Conservation (phyloP, 2,113 vertebrate species). For the Phoenicopterus ruber region DNA sequence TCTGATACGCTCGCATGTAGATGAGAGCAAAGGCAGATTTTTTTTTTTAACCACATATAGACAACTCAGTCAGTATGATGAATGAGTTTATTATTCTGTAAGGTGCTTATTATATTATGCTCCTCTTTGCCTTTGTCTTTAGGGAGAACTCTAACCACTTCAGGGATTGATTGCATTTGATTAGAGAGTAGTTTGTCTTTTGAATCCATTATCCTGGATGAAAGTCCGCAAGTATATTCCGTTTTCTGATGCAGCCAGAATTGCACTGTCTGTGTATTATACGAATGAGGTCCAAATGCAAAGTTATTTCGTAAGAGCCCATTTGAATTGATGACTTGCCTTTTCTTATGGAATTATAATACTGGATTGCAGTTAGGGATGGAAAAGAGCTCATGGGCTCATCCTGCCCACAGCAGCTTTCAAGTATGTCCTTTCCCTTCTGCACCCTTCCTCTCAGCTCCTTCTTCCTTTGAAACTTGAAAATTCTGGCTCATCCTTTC, state of each 20-base stretch:
- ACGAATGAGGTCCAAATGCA: neutral
- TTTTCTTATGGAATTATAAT: neutral
- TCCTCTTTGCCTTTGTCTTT: slow-evolving; percentile 24
- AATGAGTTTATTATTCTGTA: slow-evolving; percentile 49
- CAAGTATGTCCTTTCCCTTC: neutral
- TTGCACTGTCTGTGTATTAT: neutral
- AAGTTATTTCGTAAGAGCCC: neutral
- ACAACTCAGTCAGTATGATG: neutral
- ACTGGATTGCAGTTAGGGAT: neutral
- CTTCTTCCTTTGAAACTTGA: neutral
- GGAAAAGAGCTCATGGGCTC: neutral
- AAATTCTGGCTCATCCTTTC: neutral
- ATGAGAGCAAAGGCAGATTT: neutral
- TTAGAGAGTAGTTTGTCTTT: slow-evolving; percentile 30
- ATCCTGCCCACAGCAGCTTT: neutral
- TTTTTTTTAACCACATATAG: neutral
- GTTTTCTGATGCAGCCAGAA: neutral
- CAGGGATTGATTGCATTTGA: slow-evolving; percentile 39
- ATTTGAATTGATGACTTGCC: neutral
- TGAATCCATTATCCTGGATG: neutral
- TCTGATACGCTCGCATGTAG: neutral
- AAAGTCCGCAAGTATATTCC: neutral
- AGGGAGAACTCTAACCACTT: slow-evolving; percentile 43
- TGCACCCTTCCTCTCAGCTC: neutral
- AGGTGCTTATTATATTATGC: slow-evolving; percentile 32